Evolutionary conservation across 2,797 vertebrate genomes (phyloP).

Genomic region (Oceanodroma leucorhoa): DNA sequence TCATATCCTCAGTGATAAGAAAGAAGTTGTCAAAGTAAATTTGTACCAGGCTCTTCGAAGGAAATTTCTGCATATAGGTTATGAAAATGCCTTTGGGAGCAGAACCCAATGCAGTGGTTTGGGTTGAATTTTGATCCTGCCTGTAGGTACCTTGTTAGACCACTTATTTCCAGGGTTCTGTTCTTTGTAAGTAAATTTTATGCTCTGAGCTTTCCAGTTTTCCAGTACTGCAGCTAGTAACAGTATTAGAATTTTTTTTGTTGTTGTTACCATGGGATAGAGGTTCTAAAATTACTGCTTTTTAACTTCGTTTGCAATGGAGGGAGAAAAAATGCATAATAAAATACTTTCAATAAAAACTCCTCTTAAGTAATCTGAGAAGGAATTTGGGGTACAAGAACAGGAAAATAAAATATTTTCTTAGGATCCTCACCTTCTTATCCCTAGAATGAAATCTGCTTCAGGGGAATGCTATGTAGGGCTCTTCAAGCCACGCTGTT

Average conservation of each 20-base stretch:
- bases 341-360: not conserved
- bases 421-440: not conserved
- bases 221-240: not conserved
- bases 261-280: not conserved
- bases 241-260: not conserved
- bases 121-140: not conserved
- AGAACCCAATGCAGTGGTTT: not conserved
- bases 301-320: not conserved
- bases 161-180: not conserved
- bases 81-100: not conserved
- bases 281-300: not conserved
- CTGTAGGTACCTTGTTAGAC: not conserved
- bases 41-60: not conserved
- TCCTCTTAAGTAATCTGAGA: not conserved
- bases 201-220: not conserved
- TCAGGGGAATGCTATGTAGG: not conserved
- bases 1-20: not conserved
- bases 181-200: not conserved
- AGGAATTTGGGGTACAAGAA: not conserved
- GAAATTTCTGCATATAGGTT: not conserved
- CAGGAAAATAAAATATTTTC: not conserved
- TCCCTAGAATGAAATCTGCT: not conserved
- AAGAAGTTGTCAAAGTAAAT: not conserved
- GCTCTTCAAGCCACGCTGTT: not conserved
- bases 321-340: not conserved